Evolutionary conservation across 2,888 invertebrate species (phyloP), one percentile per base, ranked within the genome.

Genomic region (Limenitis camilla): DNA sequence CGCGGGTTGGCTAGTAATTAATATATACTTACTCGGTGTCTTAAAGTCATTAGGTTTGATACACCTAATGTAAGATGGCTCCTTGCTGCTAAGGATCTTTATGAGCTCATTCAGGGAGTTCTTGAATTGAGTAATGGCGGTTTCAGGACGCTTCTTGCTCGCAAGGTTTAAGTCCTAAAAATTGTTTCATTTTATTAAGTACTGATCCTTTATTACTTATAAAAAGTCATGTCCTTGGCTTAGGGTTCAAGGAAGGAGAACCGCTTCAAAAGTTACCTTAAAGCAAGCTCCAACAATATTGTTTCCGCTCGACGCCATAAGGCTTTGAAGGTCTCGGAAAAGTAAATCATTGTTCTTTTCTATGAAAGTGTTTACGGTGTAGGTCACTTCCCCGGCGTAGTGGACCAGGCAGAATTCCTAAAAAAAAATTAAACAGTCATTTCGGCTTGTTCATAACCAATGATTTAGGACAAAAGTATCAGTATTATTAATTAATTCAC

Each of bases 261-360:
- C n/a, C n/a, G n/a, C n/a, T n/a, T n/a, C n/a, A 29, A 4, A 35
- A 40, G 44, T 45, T 60, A 84, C 85, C 78, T 78, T 81, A 62
- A 87, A 87, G 68, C 87, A 86, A 27, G 56, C 64, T n/a, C 69
- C 73, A 27, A 81, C 81, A 60, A 86, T 85, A 49, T 71, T 65
- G 71, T 86, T 87, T 1, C 75, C 73, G 55, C 84, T 83, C 61
- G 90, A 88, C 27, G 93, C 91, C 93, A 97, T 95, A 6, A 93
- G 91, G 76, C 94, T 93, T 72, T 96, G 92, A 31, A 97, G 89
- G 81, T 97, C 96, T 47, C 97, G 86, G 88, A 93, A 97, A 33
- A 97, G 82, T 40, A 96, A 84, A 75, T 97, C 97, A 77, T 96
- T 97, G 87, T 97, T 97, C 84, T 97, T 97, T 75, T 97, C 97